Conservation (phyloP, 2,888 invertebrate species). For the Drosophila paramelanica region DNA sequence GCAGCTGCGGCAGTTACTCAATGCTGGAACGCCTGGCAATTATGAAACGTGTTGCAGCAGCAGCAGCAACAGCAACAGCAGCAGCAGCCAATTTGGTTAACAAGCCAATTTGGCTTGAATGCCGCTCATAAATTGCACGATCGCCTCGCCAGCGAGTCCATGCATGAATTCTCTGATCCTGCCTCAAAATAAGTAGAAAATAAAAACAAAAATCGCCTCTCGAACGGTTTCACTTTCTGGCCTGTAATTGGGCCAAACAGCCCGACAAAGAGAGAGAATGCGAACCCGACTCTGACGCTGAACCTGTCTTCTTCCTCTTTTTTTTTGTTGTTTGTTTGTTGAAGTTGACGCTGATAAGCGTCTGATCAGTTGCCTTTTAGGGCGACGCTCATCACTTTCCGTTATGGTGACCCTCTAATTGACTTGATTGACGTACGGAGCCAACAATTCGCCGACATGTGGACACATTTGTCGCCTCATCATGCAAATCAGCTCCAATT, state of each 20-base stretch:
- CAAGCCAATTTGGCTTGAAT: slow-evolving; percentile 72
- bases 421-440: slow-evolving; percentile 57
- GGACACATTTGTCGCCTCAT: slow-evolving; percentile 45
- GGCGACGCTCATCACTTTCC: slow-evolving; percentile 62
- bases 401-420: slow-evolving; percentile 68
- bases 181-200: neutral
- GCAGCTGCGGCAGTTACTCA: slow-evolving; percentile 45
- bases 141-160: slow-evolving; percentile 3
- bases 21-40: slow-evolving; percentile 58
- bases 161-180: slow-evolving; percentile 28
- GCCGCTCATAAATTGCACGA: slow-evolving; percentile 53
- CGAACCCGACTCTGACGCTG: slow-evolving; percentile 27
- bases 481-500: slow-evolving; percentile 33
- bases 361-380: slow-evolving; percentile 39
- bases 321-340: slow-evolving; percentile 14
- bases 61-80: slow-evolving; percentile 35
- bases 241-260: slow-evolving; percentile 73
- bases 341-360: slow-evolving; percentile 27
- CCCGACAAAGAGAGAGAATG: slow-evolving; percentile 52
- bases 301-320: slow-evolving; percentile 18
- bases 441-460: slow-evolving; percentile 31
- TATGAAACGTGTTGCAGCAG: slow-evolving; percentile 71
- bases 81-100: slow-evolving; percentile 75
- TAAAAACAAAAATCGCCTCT: slow-evolving; percentile 20
- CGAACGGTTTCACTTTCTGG: slow-evolving; percentile 75